Base-by-base conservation (phyloP, 2,797 vertebrate species). In the Falco rusticolus region DNA sequence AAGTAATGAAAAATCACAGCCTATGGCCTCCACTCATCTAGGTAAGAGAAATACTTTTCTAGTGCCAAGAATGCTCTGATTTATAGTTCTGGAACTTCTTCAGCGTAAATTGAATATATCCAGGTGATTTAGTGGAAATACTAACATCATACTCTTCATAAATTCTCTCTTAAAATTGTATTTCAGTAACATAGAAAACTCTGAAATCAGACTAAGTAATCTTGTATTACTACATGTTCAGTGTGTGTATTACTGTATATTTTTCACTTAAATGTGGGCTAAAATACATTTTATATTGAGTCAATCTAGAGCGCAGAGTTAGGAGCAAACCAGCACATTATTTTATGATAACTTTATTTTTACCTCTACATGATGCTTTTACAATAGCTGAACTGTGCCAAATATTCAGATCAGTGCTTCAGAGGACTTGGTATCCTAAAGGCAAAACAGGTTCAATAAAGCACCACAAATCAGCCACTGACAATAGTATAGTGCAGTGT, bases 1-100 rank as follows among this genome's bases (percentile, higher is more conserved):
- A 96, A 74, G 60, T 85, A 90, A 94, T 83, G 88, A 96, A 96
- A 92, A 95, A 87, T 93, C 85, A 92, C 39, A 83, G 13, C 15
- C 33, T 80, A 51, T 83, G 81, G 19, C 47, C 57, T 87, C 61
- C 14, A 54, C 56, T 65, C 48, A 57, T 82, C 68, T 87, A 63
- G 56, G 66, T 54, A 87, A 94, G 26, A 75, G 81, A 94, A 89
- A 84, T 16, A 76, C 33, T 84, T 81, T 86, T 91, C 26, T 81
- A 69, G 13, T 86, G 69, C n/a, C 51, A 76, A 83, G 41, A 87
- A 84, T 72, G 6, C 43, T 68, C 39, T 83, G 87, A 93, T 83
- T 91, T 93, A 91, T 64, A 71, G 17, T 68, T 90, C 75, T 92
- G 53, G 29, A 95, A 85, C 28, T 89, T 87, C 71, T 83, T 85